Evolutionary conservation across 2,888 invertebrate species (phyloP), one percentile per base, ranked within the genome.

Genomic region (Melikaiella ostensackeni): DNA sequence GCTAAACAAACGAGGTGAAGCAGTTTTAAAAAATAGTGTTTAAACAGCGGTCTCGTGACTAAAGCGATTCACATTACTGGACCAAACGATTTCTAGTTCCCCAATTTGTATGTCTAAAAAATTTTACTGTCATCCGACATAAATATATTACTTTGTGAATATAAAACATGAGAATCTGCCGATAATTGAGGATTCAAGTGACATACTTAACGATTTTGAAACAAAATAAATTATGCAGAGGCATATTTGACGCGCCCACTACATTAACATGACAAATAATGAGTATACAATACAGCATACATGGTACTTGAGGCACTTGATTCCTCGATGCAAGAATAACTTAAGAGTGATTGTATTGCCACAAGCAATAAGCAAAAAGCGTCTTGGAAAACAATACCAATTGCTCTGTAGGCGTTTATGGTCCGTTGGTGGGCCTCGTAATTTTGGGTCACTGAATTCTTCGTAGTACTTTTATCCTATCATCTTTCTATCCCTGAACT

Each of bases 391-490:
- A 78, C 73, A 74, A 74, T 74, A 27, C 66, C 46, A 30, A 30
- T 30, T 30, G 30, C 30, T 30, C 46, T 46, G 61, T 62, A 50
- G 74, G 66, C 70, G 33, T 62, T 62, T 73, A 27, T 33, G 66
- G 30, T 24, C n/a, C 42, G 27, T 30, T 4, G 9, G 35, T 50
- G 59, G 11, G 24, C 2, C 21, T 57, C 13, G 5, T 85, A 81
- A 87, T 88, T 87, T 88, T 86, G 86, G 88, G 89, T 88, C 88
- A 88, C 82, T 84, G 86, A 86, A 87, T 84, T 64, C 50, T 75
- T 63, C 30, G 33, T 24, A 63, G 74, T 30, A 38, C 1, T 75
- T 38, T 57, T 57, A 27, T 70, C 75, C 63, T 50, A 50, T 50
- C 50, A 19, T n/a, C n/a, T 50, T 50, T 50, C n/a, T 50, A n/a